Percentiles rank a stretch among this genome's conserved stretches.
Evolutionary conservation across 2,113 vertebrate species (phyloP).

Genomic region (Dicrurus megarhynchus): DNA sequence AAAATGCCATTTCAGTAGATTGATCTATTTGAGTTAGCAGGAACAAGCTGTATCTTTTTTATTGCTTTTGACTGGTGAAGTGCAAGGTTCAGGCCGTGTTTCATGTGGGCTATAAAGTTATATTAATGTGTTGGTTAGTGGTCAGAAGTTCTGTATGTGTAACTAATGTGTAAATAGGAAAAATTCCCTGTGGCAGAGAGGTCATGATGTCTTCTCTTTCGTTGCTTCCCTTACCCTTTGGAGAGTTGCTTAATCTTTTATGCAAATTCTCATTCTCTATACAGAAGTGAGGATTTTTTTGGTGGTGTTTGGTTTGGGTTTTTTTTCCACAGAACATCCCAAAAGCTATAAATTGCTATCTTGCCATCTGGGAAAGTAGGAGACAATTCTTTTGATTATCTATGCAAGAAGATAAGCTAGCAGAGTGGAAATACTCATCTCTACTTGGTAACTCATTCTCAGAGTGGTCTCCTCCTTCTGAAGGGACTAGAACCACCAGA

Average conservation of each 20-base stretch:
- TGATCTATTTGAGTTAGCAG: conserved; percentile 41
- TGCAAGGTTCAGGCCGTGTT: conserved; percentile 32
- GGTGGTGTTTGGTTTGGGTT: neutral
- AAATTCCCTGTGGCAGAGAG: neutral
- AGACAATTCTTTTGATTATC: neutral
- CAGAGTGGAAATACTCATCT: neutral
- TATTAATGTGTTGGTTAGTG: conserved; percentile 38
- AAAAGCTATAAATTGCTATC: neutral
- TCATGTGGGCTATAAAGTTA: conserved; percentile 5
- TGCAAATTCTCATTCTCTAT: conserved; percentile 28
- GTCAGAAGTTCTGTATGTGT: conserved; percentile 15
- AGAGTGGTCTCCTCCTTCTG: neutral
- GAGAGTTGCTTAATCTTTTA: neutral
- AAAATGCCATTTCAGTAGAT: conserved; percentile 50
- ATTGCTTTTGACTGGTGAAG: conserved; percentile 34
- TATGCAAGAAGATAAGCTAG: neutral
- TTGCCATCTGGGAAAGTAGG: neutral
- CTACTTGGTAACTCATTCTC: neutral
- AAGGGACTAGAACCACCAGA: neutral
- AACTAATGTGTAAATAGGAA: conserved; percentile 35
- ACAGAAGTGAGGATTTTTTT: neutral
- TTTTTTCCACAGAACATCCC: neutral
- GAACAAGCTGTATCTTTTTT: conserved; percentile 61
- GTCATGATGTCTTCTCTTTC: neutral
- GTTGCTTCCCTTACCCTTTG: neutral